Percentiles rank a stretch among this genome's conserved stretches.
These are phyloP conservation scores for Papilio protenor DNA, from an alignment of 2,888 invertebrate genomes.

Conservation along the genomic window DNA sequence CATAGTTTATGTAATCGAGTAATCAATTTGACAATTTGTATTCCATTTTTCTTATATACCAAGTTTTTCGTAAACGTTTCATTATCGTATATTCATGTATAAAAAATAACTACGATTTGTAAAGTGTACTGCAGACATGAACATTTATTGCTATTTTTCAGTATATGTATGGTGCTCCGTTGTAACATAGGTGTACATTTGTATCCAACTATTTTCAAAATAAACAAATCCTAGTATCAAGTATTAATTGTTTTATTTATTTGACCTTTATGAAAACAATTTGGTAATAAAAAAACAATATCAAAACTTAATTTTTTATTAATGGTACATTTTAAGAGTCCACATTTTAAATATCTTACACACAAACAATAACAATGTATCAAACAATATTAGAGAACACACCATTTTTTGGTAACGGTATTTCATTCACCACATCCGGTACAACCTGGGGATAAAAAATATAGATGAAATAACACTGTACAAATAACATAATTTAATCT, in stretches of 20 bases:
- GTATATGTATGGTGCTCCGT: slow-evolving; percentile 79
- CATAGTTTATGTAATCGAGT: not conserved
- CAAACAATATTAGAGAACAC: slow-evolving; percentile 64
- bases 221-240: slow-evolving; percentile 73
- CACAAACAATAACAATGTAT: slow-evolving; percentile 19
- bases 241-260: slow-evolving; percentile 52
- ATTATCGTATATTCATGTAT: slow-evolving; percentile 39
- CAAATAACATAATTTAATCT: not conserved
- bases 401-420: slow-evolving; percentile 64
- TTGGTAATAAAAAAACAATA: not conserved
- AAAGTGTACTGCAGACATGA: slow-evolving; percentile 51
- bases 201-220: slow-evolving; percentile 78
- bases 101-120: slow-evolving; percentile 5
- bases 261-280: not conserved
- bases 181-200: slow-evolving; percentile 78
- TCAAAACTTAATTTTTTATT: not conserved
- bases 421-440: slow-evolving; percentile 70
- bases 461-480: slow-evolving; percentile 13
- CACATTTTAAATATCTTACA: slow-evolving; percentile 6
- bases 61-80: not conserved
- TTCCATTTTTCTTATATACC: not conserved
- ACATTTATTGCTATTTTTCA: slow-evolving; percentile 70
- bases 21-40: not conserved
- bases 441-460: slow-evolving; percentile 55
- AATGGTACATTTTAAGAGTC: not conserved